These are phyloP conservation scores for Halcyon leucocephala DNA, from an alignment of 2,797 vertebrate species.

Conservation along the genomic window DNA sequence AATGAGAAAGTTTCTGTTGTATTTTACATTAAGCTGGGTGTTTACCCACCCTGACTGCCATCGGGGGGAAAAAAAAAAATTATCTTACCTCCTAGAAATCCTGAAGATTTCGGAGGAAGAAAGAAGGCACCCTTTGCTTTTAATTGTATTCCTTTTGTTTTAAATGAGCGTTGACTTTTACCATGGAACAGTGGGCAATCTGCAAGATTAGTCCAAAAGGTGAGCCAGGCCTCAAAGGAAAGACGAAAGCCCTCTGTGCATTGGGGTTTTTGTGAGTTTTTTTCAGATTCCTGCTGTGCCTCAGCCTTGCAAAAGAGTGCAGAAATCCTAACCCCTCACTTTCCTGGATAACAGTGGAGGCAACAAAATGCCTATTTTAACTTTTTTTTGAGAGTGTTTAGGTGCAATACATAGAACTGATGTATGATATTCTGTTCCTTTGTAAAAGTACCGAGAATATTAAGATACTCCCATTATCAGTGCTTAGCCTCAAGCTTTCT, in stretches of 20 bases:
- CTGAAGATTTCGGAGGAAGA: background rate
- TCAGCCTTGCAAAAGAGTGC: background rate
- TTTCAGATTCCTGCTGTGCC: background rate
- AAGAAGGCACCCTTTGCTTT: background rate
- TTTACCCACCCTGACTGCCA: background rate
- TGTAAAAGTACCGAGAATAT: constrained; percentile 75
- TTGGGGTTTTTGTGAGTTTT: background rate
- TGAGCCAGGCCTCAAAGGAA: background rate
- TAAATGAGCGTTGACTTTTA: background rate
- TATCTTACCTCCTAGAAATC: background rate
- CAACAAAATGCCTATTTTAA: background rate
- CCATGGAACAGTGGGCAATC: background rate
- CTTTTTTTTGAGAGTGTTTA: constrained; percentile 26
- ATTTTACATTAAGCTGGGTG: background rate
- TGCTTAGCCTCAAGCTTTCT: constrained; percentile 77
- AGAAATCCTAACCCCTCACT: constrained; percentile 1
- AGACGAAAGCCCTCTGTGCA: background rate
- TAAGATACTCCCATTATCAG: constrained; percentile 75
- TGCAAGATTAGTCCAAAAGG: constrained; percentile 2
- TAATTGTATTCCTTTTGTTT: background rate
- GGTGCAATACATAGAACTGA: constrained; percentile 35
- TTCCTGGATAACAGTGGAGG: background rate
- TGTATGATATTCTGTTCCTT: constrained; percentile 62
- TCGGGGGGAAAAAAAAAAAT: background rate
- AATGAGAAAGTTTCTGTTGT: background rate